Percentiles rank a stretch among this genome's conserved stretches.
Evolutionary conservation across 2,113 vertebrate species (phyloP).

Genomic region (Xenopus laevis): DNA sequence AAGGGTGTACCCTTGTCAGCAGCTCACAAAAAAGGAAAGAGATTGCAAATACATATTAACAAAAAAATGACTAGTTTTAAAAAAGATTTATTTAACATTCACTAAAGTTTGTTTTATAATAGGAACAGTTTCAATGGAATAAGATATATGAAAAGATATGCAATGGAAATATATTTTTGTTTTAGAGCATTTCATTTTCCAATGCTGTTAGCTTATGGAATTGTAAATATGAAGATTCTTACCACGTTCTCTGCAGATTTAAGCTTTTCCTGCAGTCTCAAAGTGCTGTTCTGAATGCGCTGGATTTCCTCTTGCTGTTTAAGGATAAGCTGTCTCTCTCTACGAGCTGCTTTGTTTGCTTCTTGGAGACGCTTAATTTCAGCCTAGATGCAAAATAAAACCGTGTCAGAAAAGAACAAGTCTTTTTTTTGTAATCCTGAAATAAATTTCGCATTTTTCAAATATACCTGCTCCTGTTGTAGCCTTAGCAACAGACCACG

Average conservation of each 20-base stretch:
- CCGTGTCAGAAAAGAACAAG: background rate
- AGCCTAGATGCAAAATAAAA: slow-evolving; percentile 65
- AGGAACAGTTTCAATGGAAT: too few species aligned
- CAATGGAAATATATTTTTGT: too few species aligned
- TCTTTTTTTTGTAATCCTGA: background rate
- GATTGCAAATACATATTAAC: too few species aligned
- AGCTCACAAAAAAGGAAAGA: too few species aligned
- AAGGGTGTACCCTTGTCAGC: too few species aligned
- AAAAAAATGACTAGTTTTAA: too few species aligned
- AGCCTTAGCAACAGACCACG: slow-evolving; percentile 85
- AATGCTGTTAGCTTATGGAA: too few species aligned
- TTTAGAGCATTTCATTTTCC: too few species aligned
- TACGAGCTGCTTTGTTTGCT: slow-evolving; percentile 89
- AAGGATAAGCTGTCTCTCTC: slow-evolving; percentile 90
- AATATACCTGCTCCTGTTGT: slow-evolving; percentile 89
- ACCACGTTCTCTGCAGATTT: slow-evolving; percentile 81
- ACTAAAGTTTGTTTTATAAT: too few species aligned
- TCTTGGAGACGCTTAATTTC: slow-evolving; percentile 96
- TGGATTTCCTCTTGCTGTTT: slow-evolving; percentile 96
- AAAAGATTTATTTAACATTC: too few species aligned
- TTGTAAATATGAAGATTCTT: slow-evolving; percentile 39
- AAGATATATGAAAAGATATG: too few species aligned
- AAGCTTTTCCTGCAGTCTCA: slow-evolving; percentile 86
- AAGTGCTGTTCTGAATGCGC: slow-evolving; percentile 85
- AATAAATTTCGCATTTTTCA: background rate